These are phyloP conservation scores for Thereva nobilitata DNA, from an alignment of 2,888 invertebrate species.

Conservation along the genomic window DNA sequence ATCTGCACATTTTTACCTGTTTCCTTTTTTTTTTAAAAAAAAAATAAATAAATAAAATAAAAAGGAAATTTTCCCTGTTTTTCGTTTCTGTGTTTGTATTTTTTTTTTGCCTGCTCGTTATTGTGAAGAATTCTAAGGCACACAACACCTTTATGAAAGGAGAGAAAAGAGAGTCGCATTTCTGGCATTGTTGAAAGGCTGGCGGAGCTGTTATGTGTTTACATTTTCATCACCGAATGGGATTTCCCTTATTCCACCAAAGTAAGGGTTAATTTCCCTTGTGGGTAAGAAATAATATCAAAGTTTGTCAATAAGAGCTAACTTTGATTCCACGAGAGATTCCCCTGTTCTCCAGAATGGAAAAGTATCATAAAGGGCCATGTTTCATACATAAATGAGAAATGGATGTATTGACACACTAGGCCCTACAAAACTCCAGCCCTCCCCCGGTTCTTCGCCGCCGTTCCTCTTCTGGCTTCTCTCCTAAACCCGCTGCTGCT, in stretches of 20 bases:
- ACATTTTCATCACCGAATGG: constrained; percentile 31
- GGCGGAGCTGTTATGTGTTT: constrained; percentile 24
- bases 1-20: too few relatives aligned
- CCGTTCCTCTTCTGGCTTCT: too few relatives aligned
- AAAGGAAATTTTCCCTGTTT: too few relatives aligned
- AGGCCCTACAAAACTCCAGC: not conserved
- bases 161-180: too few relatives aligned
- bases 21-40: too few relatives aligned
- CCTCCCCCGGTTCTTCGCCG: too few relatives aligned
- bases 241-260: constrained; percentile 20
- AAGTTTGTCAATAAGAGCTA: constrained; percentile 29
- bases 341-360: constrained; percentile 19
- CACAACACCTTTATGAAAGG: not conserved
- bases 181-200: constrained; percentile 1
- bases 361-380: constrained; percentile 26
- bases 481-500: too few relatives aligned
- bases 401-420: constrained; percentile 19
- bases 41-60: too few relatives aligned
- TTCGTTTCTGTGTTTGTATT: not conserved
- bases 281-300: constrained; percentile 33
- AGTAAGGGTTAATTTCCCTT: constrained; percentile 34
- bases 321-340: constrained; percentile 32
- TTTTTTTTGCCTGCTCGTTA: constrained; percentile 4
- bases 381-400: constrained; percentile 30
- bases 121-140: constrained; percentile 13